Conservation (phyloP, 2,888 invertebrate genomes). For the Chloromyia formosa region DNA sequence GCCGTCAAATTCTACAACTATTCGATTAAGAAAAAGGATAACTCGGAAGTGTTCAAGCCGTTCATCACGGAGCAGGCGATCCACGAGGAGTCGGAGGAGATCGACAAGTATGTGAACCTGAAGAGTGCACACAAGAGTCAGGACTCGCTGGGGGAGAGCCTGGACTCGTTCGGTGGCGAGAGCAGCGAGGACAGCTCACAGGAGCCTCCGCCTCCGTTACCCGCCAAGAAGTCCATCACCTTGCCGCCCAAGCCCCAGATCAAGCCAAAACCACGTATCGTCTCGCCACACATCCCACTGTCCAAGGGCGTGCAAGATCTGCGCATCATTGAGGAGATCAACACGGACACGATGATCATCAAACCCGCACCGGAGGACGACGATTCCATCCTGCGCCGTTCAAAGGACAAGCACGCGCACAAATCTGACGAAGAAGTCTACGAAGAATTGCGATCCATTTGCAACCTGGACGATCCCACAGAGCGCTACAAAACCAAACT, state of each 20-base stretch:
- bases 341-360: conserved; percentile 62
- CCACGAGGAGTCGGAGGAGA: conserved; percentile 83
- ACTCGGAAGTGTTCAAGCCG: conserved; percentile 78
- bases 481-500: conserved; percentile 81
- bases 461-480: conserved; percentile 82
- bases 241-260: conserved; percentile 66
- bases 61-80: conserved; percentile 83
- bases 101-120: conserved; percentile 78
- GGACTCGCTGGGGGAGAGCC: conserved; percentile 67
- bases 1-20: conserved; percentile 92
- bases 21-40: conserved; percentile 82
- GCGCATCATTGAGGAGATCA: conserved; percentile 55
- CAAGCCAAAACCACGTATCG: conserved; percentile 66
- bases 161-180: conserved; percentile 60
- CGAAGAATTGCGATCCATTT: conserved; percentile 78
- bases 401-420: conserved; percentile 60
- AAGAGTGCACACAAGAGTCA: conserved; percentile 78
- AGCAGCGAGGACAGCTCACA: conserved; percentile 55
- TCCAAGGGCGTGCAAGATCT: conserved; percentile 63
- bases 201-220: conserved; percentile 62
- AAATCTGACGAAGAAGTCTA: conserved; percentile 69
- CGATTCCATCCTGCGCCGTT: conserved; percentile 59
- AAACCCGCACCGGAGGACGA: conserved; percentile 58
- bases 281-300: conserved; percentile 59
- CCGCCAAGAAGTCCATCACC: conserved; percentile 63